Conservation (phyloP, 2,888 invertebrate species). For the Dromius quadrimaculatus region DNA sequence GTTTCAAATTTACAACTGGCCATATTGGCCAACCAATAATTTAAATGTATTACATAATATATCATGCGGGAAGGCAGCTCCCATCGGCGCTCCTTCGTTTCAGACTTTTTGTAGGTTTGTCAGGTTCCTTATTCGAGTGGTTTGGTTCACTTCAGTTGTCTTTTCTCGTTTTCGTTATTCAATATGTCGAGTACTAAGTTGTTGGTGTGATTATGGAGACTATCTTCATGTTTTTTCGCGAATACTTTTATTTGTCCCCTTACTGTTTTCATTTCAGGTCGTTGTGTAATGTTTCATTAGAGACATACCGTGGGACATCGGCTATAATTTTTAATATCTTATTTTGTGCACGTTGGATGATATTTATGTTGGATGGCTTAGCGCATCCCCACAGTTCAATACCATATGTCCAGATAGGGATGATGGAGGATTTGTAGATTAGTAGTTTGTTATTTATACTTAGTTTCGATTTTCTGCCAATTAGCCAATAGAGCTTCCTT, state of each 20-base stretch:
- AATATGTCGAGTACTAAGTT: neutral
- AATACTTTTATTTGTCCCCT: neutral
- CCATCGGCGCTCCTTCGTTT: neutral
- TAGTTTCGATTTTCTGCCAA: too few species aligned
- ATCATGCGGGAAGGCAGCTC: too few species aligned
- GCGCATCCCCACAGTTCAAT: constrained; percentile 45
- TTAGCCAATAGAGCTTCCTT: too few species aligned
- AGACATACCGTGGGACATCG: constrained; percentile 37
- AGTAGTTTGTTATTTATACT: constrained; percentile 25
- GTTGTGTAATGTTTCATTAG: constrained; percentile 40
- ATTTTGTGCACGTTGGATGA: constrained; percentile 39
- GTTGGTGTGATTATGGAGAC: neutral
- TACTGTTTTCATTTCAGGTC: constrained; percentile 14
- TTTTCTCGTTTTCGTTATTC: neutral
- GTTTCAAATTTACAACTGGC: neutral
- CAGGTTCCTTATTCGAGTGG: neutral
- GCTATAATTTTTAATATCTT: constrained; percentile 9
- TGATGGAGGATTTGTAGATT: constrained; percentile 2
- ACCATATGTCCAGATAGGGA: constrained; percentile 40
- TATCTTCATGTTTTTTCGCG: neutral
- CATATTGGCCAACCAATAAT: neutral
- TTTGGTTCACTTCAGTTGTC: constrained; percentile 7
- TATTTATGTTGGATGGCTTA: constrained; percentile 21
- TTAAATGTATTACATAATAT: too few species aligned
- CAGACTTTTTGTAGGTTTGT: neutral